phyloP scores from a whole-genome alignment of 2,888 invertebrate species.

The Actias luna region DNA sequence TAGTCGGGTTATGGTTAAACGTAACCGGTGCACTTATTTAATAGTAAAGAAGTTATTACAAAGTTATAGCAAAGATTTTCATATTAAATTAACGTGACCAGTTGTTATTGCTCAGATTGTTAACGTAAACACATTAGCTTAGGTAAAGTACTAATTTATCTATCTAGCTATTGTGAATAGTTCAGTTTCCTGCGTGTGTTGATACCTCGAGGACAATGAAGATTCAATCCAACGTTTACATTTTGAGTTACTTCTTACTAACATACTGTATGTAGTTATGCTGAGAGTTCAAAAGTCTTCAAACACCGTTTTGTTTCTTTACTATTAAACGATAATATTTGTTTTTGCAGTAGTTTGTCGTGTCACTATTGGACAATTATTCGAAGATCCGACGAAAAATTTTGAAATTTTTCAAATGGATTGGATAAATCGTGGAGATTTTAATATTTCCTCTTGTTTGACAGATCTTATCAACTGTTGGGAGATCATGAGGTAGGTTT shows the following conservation, averaged over 20 bases:
- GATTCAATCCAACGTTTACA: neutral
- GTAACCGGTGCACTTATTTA: neutral
- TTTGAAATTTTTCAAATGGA: constrained; percentile 33
- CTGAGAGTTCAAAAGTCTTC: neutral
- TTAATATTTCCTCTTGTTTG: constrained; percentile 38
- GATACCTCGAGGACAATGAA: neutral
- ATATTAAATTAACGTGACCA: neutral
- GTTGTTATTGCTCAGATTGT: neutral
- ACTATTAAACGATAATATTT: neutral
- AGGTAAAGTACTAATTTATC: neutral
- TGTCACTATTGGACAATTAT: constrained; percentile 25
- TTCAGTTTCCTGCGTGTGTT: neutral
- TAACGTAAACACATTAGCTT: neutral
- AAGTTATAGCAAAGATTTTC: neutral
- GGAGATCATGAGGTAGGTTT: constrained; percentile 38
- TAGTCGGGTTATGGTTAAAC: no score
- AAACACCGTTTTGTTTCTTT: neutral
- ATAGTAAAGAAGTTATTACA: neutral
- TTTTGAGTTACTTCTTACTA: neutral
- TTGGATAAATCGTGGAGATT: constrained; percentile 36
- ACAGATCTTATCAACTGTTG: constrained; percentile 39
- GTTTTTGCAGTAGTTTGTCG: constrained; percentile 17
- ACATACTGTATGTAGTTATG: neutral
- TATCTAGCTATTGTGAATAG: neutral
- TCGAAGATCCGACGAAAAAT: constrained; percentile 21